These are phyloP conservation scores for Parasteatoda lunata DNA, from an alignment of 2,888 invertebrate species.

Conservation along the genomic window DNA sequence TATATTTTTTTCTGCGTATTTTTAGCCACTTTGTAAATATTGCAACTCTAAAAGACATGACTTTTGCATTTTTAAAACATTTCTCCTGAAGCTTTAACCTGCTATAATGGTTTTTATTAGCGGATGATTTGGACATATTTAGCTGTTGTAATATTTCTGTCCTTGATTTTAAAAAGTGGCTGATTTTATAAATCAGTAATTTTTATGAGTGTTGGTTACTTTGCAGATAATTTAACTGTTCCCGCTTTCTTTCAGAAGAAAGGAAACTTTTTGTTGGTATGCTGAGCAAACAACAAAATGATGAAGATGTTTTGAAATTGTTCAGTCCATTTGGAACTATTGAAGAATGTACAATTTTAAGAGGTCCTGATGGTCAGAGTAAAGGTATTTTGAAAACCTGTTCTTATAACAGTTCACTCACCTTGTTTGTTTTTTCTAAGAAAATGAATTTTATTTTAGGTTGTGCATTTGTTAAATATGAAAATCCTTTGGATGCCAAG, in stretches of 20 bases:
- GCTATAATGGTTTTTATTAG: neutral
- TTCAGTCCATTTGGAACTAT: constrained; percentile 97
- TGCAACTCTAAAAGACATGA: no score
- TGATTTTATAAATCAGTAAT: neutral
- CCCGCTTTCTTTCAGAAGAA: constrained; percentile 80
- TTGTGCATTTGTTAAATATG: constrained; percentile 99
- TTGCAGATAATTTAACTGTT: neutral
- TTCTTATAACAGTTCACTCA: neutral
- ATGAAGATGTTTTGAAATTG: constrained; percentile 97
- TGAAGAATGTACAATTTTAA: constrained; percentile 98
- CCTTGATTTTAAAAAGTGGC: neutral
- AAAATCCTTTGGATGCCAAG: constrained; percentile 97
- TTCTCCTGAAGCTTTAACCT: no score
- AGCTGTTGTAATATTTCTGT: neutral
- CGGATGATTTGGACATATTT: neutral
- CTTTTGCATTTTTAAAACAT: no score
- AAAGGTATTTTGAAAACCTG: constrained; percentile 82
- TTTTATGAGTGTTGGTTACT: neutral
- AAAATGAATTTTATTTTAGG: constrained; percentile 77
- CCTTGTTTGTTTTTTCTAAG: neutral
- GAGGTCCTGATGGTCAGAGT: constrained; percentile 98
- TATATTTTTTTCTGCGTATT: no score
- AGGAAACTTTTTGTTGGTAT: constrained; percentile 99
- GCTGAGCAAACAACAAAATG: constrained; percentile 99
- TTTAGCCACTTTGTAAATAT: no score